Evolutionary conservation across 2,888 invertebrate genomes (phyloP).

Genomic region (Aleiodes leptofemur): DNA sequence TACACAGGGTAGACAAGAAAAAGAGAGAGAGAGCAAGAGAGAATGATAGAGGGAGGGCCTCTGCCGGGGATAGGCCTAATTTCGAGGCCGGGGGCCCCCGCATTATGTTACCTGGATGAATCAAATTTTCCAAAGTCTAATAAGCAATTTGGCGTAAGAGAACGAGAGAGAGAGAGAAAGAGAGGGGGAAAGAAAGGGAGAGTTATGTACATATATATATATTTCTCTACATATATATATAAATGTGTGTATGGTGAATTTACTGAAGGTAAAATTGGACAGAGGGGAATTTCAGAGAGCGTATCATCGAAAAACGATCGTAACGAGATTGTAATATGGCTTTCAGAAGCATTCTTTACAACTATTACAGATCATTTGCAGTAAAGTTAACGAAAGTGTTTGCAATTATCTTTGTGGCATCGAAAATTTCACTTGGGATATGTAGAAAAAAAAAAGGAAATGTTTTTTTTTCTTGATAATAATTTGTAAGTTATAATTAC

Average conservation of each 20-base stretch:
- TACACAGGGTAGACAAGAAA: constrained; percentile 15
- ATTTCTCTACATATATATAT: background rate
- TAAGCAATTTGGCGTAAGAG: constrained; percentile 71
- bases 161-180: constrained; percentile 35
- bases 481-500: too few species aligned
- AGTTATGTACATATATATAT: constrained; percentile 43
- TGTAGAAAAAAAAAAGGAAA: too few species aligned
- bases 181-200: constrained; percentile 36
- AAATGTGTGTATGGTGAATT: constrained; percentile 19
- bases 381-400: constrained; percentile 12
- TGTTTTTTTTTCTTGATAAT: too few species aligned
- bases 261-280: constrained; percentile 16
- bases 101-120: constrained; percentile 70
- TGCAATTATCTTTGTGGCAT: constrained; percentile 1
- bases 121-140: constrained; percentile 74
- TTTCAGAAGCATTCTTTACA: constrained; percentile 14
- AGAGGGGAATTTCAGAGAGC: constrained; percentile 20
- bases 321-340: constrained; percentile 34
- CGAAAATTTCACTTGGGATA: background rate
- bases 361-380: constrained; percentile 19
- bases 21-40: constrained; percentile 8
- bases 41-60: constrained; percentile 51
- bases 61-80: constrained; percentile 72
- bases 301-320: constrained; percentile 37
- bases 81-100: constrained; percentile 67